Conservation (phyloP, 2,888 invertebrate species). For the Torymus tubicola region DNA sequence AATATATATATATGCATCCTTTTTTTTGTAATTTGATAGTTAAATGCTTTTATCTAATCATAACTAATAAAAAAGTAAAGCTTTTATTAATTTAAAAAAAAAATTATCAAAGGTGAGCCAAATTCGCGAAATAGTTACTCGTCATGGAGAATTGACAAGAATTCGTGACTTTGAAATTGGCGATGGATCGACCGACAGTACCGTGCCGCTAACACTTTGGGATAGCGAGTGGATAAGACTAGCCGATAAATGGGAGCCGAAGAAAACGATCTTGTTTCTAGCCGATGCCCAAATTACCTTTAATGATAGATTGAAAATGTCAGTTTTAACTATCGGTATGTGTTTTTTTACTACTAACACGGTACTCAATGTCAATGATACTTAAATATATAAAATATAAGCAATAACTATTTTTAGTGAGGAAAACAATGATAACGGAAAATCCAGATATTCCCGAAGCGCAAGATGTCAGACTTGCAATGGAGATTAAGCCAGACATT, state of each 20-base stretch:
- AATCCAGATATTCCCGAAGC: constrained; percentile 84
- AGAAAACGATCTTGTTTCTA: constrained; percentile 84
- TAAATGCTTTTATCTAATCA: too few relatives aligned
- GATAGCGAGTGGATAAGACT: constrained; percentile 84
- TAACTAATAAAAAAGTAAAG: too few relatives aligned
- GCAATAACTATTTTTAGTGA: constrained; percentile 60
- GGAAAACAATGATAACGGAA: constrained; percentile 83
- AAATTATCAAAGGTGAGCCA: constrained; percentile 77
- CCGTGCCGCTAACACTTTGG: constrained; percentile 82
- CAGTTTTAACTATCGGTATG: constrained; percentile 64
- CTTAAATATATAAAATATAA: too few relatives aligned
- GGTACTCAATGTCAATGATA: background rate
- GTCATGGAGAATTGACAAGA: constrained; percentile 79
- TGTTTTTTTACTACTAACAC: constrained; percentile 1
- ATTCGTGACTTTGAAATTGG: constrained; percentile 82
- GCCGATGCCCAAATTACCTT: constrained; percentile 82
- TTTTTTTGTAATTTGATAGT: too few relatives aligned
- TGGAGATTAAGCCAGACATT: constrained; percentile 62
- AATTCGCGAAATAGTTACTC: constrained; percentile 81
- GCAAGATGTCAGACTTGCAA: constrained; percentile 75
- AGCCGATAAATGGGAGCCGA: constrained; percentile 83
- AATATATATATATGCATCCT: too few relatives aligned
- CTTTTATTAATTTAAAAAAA: too few relatives aligned
- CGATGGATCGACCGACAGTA: constrained; percentile 81
- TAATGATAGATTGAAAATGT: constrained; percentile 71